phyloP scores from a whole-genome alignment of 2,888 invertebrate genomes.

The Nebria brevicollis region DNA sequence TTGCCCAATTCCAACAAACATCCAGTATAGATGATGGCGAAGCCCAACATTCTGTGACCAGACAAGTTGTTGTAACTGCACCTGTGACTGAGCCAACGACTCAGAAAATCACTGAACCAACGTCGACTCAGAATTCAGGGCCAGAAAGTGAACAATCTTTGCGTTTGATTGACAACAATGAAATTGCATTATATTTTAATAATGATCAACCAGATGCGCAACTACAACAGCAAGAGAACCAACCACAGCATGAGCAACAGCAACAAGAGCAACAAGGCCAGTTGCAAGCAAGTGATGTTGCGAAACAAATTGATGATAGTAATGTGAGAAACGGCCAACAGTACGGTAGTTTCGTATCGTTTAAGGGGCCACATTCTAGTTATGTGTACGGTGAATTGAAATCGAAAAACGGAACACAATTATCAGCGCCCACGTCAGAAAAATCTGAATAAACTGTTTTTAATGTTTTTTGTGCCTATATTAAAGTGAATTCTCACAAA shows the following conservation, averaged over 20 bases:
- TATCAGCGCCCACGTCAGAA: conserved; percentile 13
- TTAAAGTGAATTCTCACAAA: conserved; percentile 37
- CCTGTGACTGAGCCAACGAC: conserved; percentile 46
- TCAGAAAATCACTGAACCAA: conserved; percentile 47
- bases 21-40: conserved; percentile 59
- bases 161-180: conserved; percentile 67
- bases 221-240: conserved; percentile 4
- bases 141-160: conserved; percentile 55
- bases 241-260: conserved; percentile 21
- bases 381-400: conserved; percentile 52
- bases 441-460: conserved; percentile 27
- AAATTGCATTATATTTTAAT: conserved; percentile 69
- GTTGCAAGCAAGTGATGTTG: conserved; percentile 24
- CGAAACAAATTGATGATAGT: conserved; percentile 39
- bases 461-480: conserved; percentile 31
- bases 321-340: conserved; percentile 54
- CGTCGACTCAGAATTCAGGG: conserved; percentile 35
- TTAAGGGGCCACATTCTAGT: conserved; percentile 54
- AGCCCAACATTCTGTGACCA: conserved; percentile 63
- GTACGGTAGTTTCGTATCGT: conserved; percentile 56
- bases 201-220: conserved; percentile 49
- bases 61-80: conserved; percentile 62
- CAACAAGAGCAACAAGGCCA: conserved; percentile 34
- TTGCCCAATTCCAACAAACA: conserved; percentile 50
- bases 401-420: conserved; percentile 30